A percentile compares a stretch with the other conserved stretches of the same genome.
phyloP scores from a whole-genome alignment of 2,797 vertebrate species.

The Artibeus jamaicensis region DNA sequence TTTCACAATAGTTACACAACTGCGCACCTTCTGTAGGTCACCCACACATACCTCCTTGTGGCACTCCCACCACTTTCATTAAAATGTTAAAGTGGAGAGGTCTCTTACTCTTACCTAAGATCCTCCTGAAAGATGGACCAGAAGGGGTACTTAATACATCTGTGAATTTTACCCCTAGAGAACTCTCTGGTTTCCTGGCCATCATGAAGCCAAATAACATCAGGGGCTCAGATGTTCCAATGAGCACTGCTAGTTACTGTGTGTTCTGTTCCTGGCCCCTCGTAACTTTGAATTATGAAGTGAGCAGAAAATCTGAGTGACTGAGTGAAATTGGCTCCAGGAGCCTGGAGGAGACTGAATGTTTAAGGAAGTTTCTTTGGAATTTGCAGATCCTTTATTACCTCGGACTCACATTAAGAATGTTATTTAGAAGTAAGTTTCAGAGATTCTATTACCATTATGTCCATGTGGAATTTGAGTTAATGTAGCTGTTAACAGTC shows the following conservation, averaged over 20 bases:
- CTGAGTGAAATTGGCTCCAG: neutral
- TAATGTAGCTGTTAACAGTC: neutral
- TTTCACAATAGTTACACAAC: neutral
- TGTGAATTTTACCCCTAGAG: neutral
- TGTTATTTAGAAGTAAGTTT: neutral
- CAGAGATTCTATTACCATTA: neutral
- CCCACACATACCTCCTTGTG: neutral
- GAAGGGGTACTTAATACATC: too few species aligned
- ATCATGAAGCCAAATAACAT: neutral
- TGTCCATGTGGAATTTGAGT: neutral
- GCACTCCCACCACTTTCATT: neutral
- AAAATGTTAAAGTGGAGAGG: neutral
- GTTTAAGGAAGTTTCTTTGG: neutral
- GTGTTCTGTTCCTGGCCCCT: neutral
- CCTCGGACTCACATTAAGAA: constrained; percentile 1
- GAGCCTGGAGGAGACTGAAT: neutral
- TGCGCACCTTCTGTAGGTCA: neutral
- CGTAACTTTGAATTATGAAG: neutral
- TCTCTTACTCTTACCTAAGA: neutral
- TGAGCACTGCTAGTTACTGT: neutral
- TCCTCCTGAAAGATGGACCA: neutral
- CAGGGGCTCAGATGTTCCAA: neutral
- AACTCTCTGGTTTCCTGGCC: neutral
- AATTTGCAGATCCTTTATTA: neutral
- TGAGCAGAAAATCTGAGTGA: neutral